Evolutionary conservation across 2,888 invertebrate species (phyloP).

Genomic region (Brachypalpus laphriformis): DNA sequence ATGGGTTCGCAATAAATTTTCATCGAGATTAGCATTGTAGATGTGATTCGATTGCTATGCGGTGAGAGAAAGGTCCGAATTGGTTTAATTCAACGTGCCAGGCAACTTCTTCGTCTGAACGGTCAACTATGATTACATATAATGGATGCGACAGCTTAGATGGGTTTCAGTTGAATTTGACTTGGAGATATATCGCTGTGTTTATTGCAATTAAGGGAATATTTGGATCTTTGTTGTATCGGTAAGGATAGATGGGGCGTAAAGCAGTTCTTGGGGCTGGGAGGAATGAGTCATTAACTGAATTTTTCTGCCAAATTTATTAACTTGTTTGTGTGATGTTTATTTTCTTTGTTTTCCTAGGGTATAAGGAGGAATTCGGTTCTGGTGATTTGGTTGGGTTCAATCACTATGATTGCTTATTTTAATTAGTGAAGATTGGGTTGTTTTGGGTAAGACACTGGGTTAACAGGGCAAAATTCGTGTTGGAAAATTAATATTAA

Average conservation of each 20-base stretch:
- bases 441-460: neutral
- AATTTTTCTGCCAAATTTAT: constrained; percentile 20
- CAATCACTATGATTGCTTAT: constrained; percentile 13
- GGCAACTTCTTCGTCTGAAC: neutral
- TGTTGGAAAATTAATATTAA: too few species aligned
- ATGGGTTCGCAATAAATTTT: constrained; percentile 47
- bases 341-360: neutral
- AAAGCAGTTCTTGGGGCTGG: neutral
- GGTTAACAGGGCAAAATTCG: neutral
- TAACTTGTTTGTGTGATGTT: constrained; percentile 6
- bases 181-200: constrained; percentile 24
- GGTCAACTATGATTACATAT: constrained; percentile 40
- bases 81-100: neutral
- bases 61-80: constrained; percentile 13
- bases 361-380: neutral
- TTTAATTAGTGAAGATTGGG: constrained; percentile 10
- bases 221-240: neutral
- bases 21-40: constrained; percentile 48
- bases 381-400: neutral
- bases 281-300: constrained; percentile 3
- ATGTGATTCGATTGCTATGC: constrained; percentile 45
- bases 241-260: neutral
- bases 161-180: constrained; percentile 20
- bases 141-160: constrained; percentile 47
- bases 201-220: constrained; percentile 29